Percentiles rank a stretch among this genome's conserved stretches.
Conservation (phyloP, 2,797 vertebrate genomes). For the Pitangus sulphuratus region DNA sequence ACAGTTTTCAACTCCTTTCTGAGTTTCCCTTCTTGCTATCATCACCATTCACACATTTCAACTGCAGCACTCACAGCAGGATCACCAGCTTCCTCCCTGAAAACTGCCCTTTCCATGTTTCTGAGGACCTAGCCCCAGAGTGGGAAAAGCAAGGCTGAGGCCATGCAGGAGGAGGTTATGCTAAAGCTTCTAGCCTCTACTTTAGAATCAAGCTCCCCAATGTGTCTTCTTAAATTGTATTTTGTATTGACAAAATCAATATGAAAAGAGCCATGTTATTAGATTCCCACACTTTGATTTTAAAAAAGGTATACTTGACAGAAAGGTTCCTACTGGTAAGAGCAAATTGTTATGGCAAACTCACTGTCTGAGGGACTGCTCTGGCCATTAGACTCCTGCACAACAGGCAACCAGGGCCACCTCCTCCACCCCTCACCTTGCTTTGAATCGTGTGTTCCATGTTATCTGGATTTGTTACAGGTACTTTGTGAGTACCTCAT, state of each 20-base stretch:
- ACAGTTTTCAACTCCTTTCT: neutral
- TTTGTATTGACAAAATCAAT: neutral
- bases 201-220: neutral
- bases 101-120: neutral
- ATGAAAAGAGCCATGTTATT: fast-evolving
- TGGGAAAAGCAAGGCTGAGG: neutral
- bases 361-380: neutral
- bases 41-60: neutral
- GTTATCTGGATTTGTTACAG: neutral
- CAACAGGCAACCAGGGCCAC: neutral
- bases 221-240: neutral
- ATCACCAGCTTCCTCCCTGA: neutral
- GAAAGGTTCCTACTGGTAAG: neutral
- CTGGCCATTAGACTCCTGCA: neutral
- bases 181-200: neutral
- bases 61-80: neutral
- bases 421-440: neutral
- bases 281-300: neutral
- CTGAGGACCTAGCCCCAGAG: neutral
- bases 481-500: neutral
- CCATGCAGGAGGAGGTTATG: neutral
- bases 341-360: neutral
- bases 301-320: neutral
- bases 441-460: neutral
- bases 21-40: neutral